Percentiles rank a stretch among this genome's conserved stretches.
Evolutionary conservation across 1,140 invertebrate genomes (phyloP).

Genomic region (Bombyx mori): ASM3026992v2 NC_085127.1:5467501-5468000

Average conservation of each 20-base stretch:
- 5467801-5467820: too few relatives aligned
- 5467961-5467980: too few relatives aligned
- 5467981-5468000: too few relatives aligned
- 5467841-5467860: too few relatives aligned
- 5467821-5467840: too few relatives aligned
- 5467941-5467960: too few relatives aligned
- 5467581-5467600: too few relatives aligned
- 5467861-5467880: too few relatives aligned
- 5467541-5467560: not conserved
- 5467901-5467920: too few relatives aligned
- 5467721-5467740: slow-evolving; percentile 28
- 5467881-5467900: too few relatives aligned
- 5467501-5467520: not conserved
- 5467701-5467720: slow-evolving; percentile 44
- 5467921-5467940: too few relatives aligned
- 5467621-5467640: slow-evolving; percentile 18
- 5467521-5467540: not conserved
- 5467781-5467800: too few relatives aligned
- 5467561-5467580: not conserved
- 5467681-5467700: slow-evolving; percentile 19
- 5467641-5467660: slow-evolving; percentile 28
- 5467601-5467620: slow-evolving; percentile 29
- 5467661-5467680: slow-evolving; percentile 39
- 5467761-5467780: slow-evolving; percentile 14
- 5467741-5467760: slow-evolving; percentile 32